A percentile compares a stretch with the other conserved stretches of the same genome.
Conservation (phyloP, 1,140 invertebrate species). For the Drosophila pectinifera region DNA sequence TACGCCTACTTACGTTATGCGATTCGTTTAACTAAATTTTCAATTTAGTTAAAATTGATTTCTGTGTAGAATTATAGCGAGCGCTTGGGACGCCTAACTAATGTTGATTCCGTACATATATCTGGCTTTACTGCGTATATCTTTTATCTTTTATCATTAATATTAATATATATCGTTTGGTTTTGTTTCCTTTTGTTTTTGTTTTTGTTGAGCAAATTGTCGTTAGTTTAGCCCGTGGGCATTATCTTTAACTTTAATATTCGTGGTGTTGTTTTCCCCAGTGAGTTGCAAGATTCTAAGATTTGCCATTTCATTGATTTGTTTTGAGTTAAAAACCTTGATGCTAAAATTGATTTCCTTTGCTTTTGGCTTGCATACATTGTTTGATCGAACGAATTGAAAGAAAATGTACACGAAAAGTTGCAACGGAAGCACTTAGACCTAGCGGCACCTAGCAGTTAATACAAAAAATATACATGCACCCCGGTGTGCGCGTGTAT, state of each 20-base stretch:
- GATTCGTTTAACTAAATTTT: slow-evolving; percentile 75
- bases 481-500: slow-evolving; percentile 26
- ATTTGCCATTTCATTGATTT: slow-evolving; percentile 59
- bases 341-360: slow-evolving; percentile 59
- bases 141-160: slow-evolving; percentile 43
- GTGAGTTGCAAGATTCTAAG: slow-evolving; percentile 77
- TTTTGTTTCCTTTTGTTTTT: slow-evolving; percentile 16
- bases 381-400: slow-evolving; percentile 40
- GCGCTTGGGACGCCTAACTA: slow-evolving; percentile 61
- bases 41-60: slow-evolving; percentile 78
- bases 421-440: slow-evolving; percentile 75
- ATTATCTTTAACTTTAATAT: slow-evolving; percentile 70
- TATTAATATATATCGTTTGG: slow-evolving; percentile 41
- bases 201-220: slow-evolving; percentile 68
- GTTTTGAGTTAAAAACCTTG: slow-evolving; percentile 73
- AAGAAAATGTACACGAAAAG: slow-evolving; percentile 60
- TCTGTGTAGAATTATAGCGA: slow-evolving; percentile 65
- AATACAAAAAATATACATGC: slow-evolving; percentile 75
- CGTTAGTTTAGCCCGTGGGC: slow-evolving; percentile 57
- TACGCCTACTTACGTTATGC: slow-evolving; percentile 50
- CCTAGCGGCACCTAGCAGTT: slow-evolving; percentile 70
- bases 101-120: slow-evolving; percentile 41
- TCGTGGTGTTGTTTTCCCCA: slow-evolving; percentile 85
- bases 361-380: slow-evolving; percentile 18
- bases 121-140: slow-evolving; percentile 55